Evolutionary conservation across 2,888 invertebrate genomes (phyloP).

Genomic region (Drosophila gaucha): DNA sequence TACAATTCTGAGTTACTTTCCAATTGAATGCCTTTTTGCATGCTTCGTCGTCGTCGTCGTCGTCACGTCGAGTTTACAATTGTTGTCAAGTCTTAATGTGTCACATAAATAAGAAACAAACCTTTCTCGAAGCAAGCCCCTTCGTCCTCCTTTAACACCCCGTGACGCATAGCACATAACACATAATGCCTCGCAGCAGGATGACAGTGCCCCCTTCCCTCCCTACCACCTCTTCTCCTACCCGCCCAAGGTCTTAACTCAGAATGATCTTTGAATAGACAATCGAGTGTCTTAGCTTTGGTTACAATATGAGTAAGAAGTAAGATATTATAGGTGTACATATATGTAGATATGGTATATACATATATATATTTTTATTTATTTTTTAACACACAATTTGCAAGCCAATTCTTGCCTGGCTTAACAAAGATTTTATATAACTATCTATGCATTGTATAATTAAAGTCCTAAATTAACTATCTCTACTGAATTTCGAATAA

Average conservation of each 20-base stretch:
- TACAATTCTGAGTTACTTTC: constrained; percentile 37
- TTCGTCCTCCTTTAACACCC: constrained; percentile 21
- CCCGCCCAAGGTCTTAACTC: neutral
- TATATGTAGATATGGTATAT: neutral
- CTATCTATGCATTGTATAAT: too few relatives aligned
- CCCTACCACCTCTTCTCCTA: neutral
- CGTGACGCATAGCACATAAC: constrained; percentile 5
- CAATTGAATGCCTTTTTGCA: constrained; percentile 57
- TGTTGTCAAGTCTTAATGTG: constrained; percentile 53
- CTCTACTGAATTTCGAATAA: too few relatives aligned
- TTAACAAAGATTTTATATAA: too few relatives aligned
- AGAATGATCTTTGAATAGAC: neutral
- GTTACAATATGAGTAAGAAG: neutral
- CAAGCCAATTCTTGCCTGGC: too few relatives aligned
- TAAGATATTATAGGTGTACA: neutral
- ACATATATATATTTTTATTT: neutral
- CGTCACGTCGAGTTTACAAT: constrained; percentile 29
- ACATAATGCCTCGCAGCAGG: constrained; percentile 43
- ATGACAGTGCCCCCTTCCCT: neutral
- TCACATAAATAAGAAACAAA: constrained; percentile 57
- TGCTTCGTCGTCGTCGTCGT: constrained; percentile 7
- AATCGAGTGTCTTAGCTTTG: neutral
- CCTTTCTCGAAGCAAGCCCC: constrained; percentile 24
- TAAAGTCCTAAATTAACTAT: too few relatives aligned
- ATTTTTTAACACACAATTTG: too few relatives aligned